A percentile compares a stretch with the other conserved stretches of the same genome.
phyloP scores from a whole-genome alignment of 2,113 vertebrate genomes.

The Hemichromis elongatus region DNA sequence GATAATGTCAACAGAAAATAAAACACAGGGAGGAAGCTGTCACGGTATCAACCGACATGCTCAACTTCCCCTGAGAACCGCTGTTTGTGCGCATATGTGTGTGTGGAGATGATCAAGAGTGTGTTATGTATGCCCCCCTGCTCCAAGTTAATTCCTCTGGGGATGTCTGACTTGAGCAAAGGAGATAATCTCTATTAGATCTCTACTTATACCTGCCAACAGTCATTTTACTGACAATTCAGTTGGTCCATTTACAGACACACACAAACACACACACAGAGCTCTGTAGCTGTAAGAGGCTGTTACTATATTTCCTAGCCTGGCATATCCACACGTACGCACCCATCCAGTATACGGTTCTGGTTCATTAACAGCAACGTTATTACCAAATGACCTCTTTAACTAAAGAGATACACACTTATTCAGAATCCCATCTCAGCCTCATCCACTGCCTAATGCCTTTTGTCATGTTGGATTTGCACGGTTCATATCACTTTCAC shows the following conservation, averaged over 20 bases:
- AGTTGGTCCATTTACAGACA: neutral
- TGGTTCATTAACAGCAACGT: neutral
- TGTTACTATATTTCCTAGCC: neutral
- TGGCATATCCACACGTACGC: neutral
- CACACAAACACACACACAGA: neutral
- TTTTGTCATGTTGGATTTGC: neutral
- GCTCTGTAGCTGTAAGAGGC: neutral
- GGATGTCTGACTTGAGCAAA: constrained; percentile 41
- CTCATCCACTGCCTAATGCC: neutral
- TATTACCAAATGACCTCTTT: neutral
- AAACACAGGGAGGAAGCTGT: constrained; percentile 36
- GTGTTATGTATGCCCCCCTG: neutral
- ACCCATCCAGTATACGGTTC: neutral
- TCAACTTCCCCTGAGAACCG: constrained; percentile 34
- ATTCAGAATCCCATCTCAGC: neutral
- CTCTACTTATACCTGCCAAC: constrained; percentile 37
- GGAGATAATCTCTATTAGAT: constrained; percentile 44
- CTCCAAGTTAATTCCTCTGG: constrained; percentile 35
- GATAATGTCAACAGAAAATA: constrained; percentile 51
- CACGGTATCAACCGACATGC: constrained; percentile 36
- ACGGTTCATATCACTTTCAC: neutral
- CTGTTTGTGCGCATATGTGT: neutral
- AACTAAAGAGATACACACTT: neutral
- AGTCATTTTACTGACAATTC: constrained; percentile 3
- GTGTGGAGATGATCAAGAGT: neutral